Percentiles rank a stretch among this genome's conserved stretches.
These are phyloP conservation scores for Sylvicola fuscatus DNA, from an alignment of 2,888 invertebrate species.

Conservation along the genomic window DNA sequence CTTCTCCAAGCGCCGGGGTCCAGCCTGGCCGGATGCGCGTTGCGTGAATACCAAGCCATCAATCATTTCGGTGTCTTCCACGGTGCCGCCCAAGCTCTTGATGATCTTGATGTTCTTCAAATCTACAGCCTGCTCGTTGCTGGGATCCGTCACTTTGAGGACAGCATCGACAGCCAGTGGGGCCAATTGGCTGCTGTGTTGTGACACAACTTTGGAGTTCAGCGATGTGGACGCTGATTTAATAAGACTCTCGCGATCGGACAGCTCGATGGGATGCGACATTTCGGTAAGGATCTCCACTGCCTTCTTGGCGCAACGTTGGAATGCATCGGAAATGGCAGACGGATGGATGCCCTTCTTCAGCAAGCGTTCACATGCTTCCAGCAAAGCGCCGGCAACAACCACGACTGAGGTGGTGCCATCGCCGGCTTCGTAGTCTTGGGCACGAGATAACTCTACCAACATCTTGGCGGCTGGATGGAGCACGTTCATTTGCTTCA, in stretches of 20 bases:
- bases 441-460: constrained; percentile 94
- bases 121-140: constrained; percentile 61
- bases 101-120: constrained; percentile 93
- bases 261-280: constrained; percentile 67
- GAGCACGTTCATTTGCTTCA: constrained; percentile 95
- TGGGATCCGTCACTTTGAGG: constrained; percentile 38
- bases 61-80: constrained; percentile 90
- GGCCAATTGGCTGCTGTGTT: constrained; percentile 86
- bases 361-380: constrained; percentile 82
- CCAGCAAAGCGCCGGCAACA: constrained; percentile 86
- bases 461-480: constrained; percentile 99
- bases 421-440: constrained; percentile 98
- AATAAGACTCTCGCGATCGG: constrained; percentile 67
- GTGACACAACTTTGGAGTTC: constrained; percentile 97
- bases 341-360: constrained; percentile 94
- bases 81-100: constrained; percentile 88
- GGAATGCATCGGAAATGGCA: constrained; percentile 91
- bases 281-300: constrained; percentile 54
- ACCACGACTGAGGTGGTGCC: constrained; percentile 98
- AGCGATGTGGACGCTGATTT: constrained; percentile 95
- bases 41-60: constrained; percentile 92
- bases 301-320: constrained; percentile 33
- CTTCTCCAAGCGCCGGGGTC: constrained; percentile 86
- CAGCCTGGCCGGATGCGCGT: constrained; percentile 70
- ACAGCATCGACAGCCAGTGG: constrained; percentile 97